Percentiles rank a stretch among this genome's conserved stretches.
These are phyloP conservation scores for Bimastos eiseni DNA, from an alignment of 2,888 invertebrate species.

Conservation along the genomic window DNA sequence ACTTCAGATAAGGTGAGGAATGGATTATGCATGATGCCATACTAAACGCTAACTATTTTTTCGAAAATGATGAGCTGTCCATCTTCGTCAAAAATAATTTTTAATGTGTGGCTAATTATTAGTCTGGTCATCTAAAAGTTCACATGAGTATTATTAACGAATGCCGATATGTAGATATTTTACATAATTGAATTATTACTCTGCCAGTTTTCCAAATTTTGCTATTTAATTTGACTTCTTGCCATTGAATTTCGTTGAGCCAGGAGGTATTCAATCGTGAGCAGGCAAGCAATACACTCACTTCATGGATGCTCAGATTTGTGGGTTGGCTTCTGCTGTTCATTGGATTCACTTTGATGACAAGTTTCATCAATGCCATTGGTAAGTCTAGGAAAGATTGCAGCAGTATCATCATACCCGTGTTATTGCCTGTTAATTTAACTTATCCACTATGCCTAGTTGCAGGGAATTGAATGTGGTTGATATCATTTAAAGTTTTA, in stretches of 20 bases:
- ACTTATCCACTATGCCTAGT: background rate
- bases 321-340: conserved; percentile 63
- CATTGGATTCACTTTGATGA: conserved; percentile 56
- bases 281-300: conserved; percentile 69
- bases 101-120: too few relatives aligned
- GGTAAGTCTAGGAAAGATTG: conserved; percentile 43
- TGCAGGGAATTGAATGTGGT: background rate
- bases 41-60: too few relatives aligned
- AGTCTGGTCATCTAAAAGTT: too few relatives aligned
- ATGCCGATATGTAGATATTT: background rate
- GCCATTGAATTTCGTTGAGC: conserved; percentile 36
- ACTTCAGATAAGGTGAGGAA: too few relatives aligned
- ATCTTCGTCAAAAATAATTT: too few relatives aligned
- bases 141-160: too few relatives aligned
- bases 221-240: background rate
- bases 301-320: conserved; percentile 67
- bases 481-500: background rate
- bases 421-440: background rate
- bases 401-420: background rate
- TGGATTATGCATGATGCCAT: too few relatives aligned
- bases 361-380: conserved; percentile 53
- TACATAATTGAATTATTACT: background rate
- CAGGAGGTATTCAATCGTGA: conserved; percentile 72
- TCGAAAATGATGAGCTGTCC: too few relatives aligned
- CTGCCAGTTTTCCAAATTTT: background rate